A percentile compares a stretch with the other conserved stretches of the same genome.
Evolutionary conservation across 2,888 invertebrate genomes (phyloP).

Genomic region (Mactromeris polynyma): DNA sequence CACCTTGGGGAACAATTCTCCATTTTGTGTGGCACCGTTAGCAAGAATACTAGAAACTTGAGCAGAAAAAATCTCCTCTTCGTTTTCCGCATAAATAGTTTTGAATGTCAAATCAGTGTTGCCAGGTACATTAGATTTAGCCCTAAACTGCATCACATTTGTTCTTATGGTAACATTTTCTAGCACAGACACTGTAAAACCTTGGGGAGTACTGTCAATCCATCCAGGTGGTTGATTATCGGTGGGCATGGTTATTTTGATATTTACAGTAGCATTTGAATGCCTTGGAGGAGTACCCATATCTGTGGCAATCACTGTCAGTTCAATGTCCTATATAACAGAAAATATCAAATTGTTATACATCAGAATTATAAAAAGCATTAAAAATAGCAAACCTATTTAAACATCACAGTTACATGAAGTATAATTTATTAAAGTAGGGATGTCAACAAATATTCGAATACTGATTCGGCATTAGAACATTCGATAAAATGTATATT

Average conservation of each 20-base stretch:
- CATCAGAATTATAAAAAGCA: no score
- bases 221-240: conserved; percentile 62
- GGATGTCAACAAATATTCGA: no score
- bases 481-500: no score
- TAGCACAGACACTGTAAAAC: background rate
- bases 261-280: conserved; percentile 98
- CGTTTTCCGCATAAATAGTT: background rate
- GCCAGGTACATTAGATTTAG: conserved; percentile 2
- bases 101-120: conserved; percentile 6
- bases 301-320: conserved; percentile 99
- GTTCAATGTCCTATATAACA: conserved; percentile 31
- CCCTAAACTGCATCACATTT: background rate
- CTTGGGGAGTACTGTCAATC: conserved; percentile 84
- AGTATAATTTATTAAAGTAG: no score
- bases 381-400: no score
- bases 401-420: no score
- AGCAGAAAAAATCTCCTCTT: background rate
- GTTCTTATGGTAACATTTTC: conserved; percentile 15
- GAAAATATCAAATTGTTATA: conserved; percentile 42
- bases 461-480: no score
- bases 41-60: background rate
- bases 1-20: background rate
- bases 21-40: background rate
- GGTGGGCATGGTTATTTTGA: conserved; percentile 91
- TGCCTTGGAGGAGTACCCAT: conserved; percentile 96